phyloP scores from a whole-genome alignment of 2,113 vertebrate species.

The Ceyx melanurus region DNA sequence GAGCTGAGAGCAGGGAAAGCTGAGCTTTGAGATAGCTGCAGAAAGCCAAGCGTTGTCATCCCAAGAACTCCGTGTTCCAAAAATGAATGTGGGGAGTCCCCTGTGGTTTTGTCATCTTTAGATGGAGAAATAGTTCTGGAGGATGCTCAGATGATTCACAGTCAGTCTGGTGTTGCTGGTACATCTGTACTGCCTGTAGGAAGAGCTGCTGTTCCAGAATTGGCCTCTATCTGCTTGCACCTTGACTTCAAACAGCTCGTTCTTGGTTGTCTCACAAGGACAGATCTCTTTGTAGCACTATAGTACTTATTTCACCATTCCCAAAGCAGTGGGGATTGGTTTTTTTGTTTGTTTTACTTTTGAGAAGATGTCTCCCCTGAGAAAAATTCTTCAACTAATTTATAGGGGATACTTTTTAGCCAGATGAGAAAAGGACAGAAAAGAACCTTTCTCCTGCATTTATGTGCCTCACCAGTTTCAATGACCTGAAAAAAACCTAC shows the following conservation, averaged over 20 bases:
- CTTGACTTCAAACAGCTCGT: background rate
- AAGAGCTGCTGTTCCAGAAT: constrained; percentile 33
- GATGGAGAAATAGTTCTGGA: background rate
- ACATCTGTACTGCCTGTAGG: background rate
- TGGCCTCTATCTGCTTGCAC: background rate
- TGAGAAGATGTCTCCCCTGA: background rate
- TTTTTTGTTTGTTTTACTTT: background rate
- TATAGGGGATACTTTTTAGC: background rate
- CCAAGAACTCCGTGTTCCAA: background rate
- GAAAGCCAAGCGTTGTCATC: background rate
- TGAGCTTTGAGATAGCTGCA: background rate
- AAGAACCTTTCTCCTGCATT: background rate
- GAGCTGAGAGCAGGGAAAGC: background rate
- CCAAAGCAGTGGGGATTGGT: background rate
- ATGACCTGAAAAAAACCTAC: background rate
- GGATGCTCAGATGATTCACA: background rate
- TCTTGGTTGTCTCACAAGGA: background rate
- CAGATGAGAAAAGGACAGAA: background rate
- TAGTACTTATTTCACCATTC: background rate
- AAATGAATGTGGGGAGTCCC: background rate
- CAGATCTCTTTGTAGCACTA: background rate
- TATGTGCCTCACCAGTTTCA: background rate
- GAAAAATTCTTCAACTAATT: background rate
- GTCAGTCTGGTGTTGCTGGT: background rate
- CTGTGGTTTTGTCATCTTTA: background rate